phyloP scores from a whole-genome alignment of 1,140 invertebrate genomes.

The Pogonomyrmex barbatus region DNA sequence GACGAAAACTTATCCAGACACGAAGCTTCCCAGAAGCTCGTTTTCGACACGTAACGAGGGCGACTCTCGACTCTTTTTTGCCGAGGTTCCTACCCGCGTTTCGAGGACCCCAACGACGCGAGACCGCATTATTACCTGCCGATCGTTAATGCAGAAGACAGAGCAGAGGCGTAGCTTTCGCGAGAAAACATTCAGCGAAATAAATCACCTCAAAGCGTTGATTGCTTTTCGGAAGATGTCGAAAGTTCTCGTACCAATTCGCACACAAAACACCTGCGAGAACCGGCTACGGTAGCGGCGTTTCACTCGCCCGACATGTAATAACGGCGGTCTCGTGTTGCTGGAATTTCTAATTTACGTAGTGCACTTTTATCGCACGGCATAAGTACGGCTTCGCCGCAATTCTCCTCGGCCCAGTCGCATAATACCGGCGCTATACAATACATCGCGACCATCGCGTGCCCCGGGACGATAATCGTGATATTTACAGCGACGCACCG shows the following conservation, averaged over 20 bases:
- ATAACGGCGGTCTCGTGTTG: conserved; percentile 36
- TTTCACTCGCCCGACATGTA: conserved; percentile 23
- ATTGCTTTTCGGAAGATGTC: conserved; percentile 37
- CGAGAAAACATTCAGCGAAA: conserved; percentile 1
- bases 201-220: conserved; percentile 27
- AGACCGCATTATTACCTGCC: conserved; percentile 57
- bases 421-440: conserved; percentile 44
- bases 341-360: conserved; percentile 47
- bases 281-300: not conserved
- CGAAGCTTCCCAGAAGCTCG: conserved; percentile 83
- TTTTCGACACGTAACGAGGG: conserved; percentile 32
- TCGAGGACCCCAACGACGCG: conserved; percentile 49
- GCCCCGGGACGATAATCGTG: conserved; percentile 52
- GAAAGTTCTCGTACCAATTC: conserved; percentile 23
- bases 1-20: conserved; percentile 85
- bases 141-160: conserved; percentile 39
- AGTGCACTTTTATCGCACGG: conserved; percentile 29
- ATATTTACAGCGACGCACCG: conserved; percentile 46
- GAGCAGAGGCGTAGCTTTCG: conserved; percentile 19
- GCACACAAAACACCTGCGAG: conserved; percentile 10
- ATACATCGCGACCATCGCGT: conserved; percentile 39
- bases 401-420: conserved; percentile 18
- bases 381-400: conserved; percentile 20
- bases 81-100: conserved; percentile 50
- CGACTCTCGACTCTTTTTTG: conserved; percentile 41